Percentiles rank a stretch among this genome's conserved stretches.
phyloP scores from a whole-genome alignment of 1,140 invertebrate species.

The Trigoniulus corallinus region DNA sequence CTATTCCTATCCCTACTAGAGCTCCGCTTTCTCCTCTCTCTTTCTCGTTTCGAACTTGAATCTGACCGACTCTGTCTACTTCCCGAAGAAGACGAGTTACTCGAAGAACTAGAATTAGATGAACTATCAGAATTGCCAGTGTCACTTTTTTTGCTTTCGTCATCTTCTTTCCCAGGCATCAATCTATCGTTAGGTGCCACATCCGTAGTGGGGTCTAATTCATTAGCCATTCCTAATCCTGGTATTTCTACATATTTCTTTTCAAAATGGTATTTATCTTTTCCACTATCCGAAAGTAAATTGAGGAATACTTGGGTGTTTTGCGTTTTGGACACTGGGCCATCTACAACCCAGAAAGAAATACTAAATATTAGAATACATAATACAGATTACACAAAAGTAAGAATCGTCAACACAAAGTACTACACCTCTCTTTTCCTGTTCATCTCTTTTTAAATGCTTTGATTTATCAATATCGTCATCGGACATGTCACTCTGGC shows the following conservation, averaged over 20 bases:
- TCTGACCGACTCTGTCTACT: background rate
- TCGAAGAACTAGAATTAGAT: too few species aligned
- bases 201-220: background rate
- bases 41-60: background rate
- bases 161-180: background rate
- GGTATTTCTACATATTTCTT: constrained; percentile 4
- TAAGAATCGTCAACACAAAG: background rate
- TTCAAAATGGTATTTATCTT: constrained; percentile 9
- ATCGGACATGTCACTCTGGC: constrained; percentile 27
- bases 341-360: background rate
- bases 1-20: background rate
- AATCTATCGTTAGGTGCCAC: background rate
- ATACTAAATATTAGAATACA: background rate
- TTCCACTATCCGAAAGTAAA: background rate
- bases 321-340: background rate
- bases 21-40: background rate
- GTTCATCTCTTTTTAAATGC: background rate
- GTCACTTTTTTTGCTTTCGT: background rate
- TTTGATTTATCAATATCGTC: background rate
- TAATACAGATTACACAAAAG: background rate
- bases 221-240: background rate
- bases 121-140: background rate
- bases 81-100: too few species aligned
- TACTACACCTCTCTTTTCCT: background rate
- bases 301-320: background rate